Conservation (phyloP, 2,888 invertebrate species). For the Limnephilus marmoratus region DNA sequence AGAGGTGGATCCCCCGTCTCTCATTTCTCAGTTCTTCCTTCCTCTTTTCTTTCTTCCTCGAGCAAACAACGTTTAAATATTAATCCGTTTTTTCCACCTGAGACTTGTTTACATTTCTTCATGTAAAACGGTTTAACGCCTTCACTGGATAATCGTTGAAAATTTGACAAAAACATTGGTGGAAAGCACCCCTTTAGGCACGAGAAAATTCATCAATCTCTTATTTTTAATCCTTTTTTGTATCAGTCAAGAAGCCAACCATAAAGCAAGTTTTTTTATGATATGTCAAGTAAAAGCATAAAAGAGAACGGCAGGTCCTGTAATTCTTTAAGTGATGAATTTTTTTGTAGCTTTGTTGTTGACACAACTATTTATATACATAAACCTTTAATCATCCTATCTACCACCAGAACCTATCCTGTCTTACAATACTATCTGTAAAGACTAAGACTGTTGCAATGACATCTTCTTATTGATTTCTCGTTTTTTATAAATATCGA, state of each 20-base stretch:
- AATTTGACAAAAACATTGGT: background rate
- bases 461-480: too few relatives aligned
- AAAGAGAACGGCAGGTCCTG: too few relatives aligned
- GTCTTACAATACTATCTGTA: too few relatives aligned
- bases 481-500: too few relatives aligned
- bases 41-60: background rate
- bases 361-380: too few relatives aligned
- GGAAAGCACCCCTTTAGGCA: background rate
- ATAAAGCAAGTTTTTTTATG: background rate
- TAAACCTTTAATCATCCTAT: too few relatives aligned
- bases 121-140: background rate
- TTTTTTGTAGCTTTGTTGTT: too few relatives aligned
- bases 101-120: background rate
- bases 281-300: too few relatives aligned
- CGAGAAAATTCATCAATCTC: background rate
- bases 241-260: background rate
- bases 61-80: background rate
- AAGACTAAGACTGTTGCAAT: too few relatives aligned
- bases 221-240: background rate
- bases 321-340: too few relatives aligned
- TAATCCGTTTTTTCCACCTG: background rate
- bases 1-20: background rate
- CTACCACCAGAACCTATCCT: too few relatives aligned
- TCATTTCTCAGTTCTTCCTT: background rate
- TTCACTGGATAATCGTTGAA: background rate